These are phyloP conservation scores for Nephotettix cincticeps DNA, from an alignment of 1,140 invertebrate genomes.

Conservation along the genomic window DNA sequence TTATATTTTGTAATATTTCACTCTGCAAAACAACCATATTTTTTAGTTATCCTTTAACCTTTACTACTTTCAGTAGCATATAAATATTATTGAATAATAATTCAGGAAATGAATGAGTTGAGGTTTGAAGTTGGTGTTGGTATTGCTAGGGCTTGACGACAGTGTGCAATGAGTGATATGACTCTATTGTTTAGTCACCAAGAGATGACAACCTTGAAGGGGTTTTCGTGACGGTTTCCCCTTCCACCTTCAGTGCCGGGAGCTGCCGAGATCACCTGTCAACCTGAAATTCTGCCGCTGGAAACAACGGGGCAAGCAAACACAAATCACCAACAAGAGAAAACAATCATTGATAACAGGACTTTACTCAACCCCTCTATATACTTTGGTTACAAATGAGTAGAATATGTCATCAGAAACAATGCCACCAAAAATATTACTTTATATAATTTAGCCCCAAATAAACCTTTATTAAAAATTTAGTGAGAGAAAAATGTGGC, in stretches of 20 bases:
- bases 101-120: no score
- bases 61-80: no score
- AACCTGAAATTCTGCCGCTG: conserved; percentile 35
- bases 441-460: conserved; percentile 4
- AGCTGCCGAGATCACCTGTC: conserved; percentile 17
- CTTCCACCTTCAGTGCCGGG: neutral
- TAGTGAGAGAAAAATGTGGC: neutral
- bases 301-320: conserved; percentile 35
- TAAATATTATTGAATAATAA: no score
- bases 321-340: conserved; percentile 32
- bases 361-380: neutral
- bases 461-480: neutral
- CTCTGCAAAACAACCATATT: no score
- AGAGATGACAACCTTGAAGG: conserved; percentile 29
- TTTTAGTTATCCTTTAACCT: no score
- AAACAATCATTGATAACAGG: conserved; percentile 4
- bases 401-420: neutral
- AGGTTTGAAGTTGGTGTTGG: neutral
- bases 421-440: neutral
- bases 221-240: conserved; percentile 3
- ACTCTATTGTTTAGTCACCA: conserved; percentile 17
- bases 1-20: no score
- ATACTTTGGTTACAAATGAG: conserved; percentile 1
- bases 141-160: neutral
- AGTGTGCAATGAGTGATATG: conserved; percentile 14